Base-by-base conservation (phyloP, 2,113 vertebrate genomes). In the Malurus melanocephalus region DNA sequence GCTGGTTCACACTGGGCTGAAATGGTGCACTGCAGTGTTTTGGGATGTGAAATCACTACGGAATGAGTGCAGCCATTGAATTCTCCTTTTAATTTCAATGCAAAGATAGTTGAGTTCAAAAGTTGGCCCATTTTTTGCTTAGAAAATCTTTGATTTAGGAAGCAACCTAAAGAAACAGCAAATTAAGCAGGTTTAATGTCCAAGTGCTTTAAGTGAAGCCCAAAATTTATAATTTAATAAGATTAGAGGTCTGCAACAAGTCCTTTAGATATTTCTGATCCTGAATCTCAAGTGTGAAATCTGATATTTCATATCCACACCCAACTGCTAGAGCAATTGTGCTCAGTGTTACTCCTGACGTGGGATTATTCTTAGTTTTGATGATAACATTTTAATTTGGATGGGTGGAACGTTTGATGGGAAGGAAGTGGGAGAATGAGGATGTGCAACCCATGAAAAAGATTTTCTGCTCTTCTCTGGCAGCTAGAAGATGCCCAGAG, bases 401-500 rank as follows among this genome's bases (percentile, higher is more conserved):
- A 57, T 51, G 59, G 13, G 11, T 82, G 33, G 42, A 45, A 8
- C 51, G 53, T 30, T 66, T 77, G 5, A 11, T 32, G 51, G 35
- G 38, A 19, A 33, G 49, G 27, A 64, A 38, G 10, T 60, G 38
- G 65, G 46, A 65, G 38, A 40, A 11, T 20, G n/a, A 77, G 55
- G 56, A 26, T 80, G 26, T 22, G 27, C 55, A 81, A 2, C 33
- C 24, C 45, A 28, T 11, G 5, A 60, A 62, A 57, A 48, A 40
- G 17, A 21, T 55, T 43, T 17, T 87, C 68, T 85, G 22, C 46
- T 85, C 4, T 85, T 95, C 92, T 83, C 57, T 95, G 94, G 11
- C 45, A 99, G 99, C 94, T 99, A 97, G 99, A 99, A 96, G 99
- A 99, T 28, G 98, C 99, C 62, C 99, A 99, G 94, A 98, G 96